Evolutionary conservation across 2,888 invertebrate species (phyloP), one percentile per base, ranked within the genome.

Genomic region (Laspeyria flexula): DNA sequence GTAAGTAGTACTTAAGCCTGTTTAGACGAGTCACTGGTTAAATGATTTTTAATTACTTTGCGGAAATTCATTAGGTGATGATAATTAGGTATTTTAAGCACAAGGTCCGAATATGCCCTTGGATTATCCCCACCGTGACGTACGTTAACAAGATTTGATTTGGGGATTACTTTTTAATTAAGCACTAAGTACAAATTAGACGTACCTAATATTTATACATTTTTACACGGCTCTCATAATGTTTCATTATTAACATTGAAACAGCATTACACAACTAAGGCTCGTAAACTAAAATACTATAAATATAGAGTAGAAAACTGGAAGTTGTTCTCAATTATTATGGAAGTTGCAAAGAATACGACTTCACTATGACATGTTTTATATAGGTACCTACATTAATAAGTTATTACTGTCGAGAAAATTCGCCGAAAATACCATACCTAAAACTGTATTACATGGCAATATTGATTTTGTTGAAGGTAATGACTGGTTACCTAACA

Each of bases 1-100:
- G n/a, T n/a, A n/a, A n/a, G n/a, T n/a, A 21, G 30, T 57, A 18
- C 13, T 16, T 29, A 48, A 48, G 34, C 43, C 13, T 43, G 27
- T 31, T 11, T 15, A 12, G 11, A 25, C 15, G 15, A 27, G 31
- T 47, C 48, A 44, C 43, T 47, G 52, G 29, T 34, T 49, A 53
- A 58, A 48, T 42, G 43, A 29, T 55, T 53, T 60, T 61, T 61
- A 65, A 65, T 65, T 47, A 44, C 53, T 51, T 65, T 50, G 15
- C 47, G 45, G 39, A 57, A 49, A 53, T 50, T 43, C 48, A 54
- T 60, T 60, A 55, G 44, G 40, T 52, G 29, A 15, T 30, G 43
- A 51, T 29, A 48, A 55, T 55, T 40, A 46, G 25, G 16, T 34
- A 51, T 31, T 65, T 55, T 45, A 18, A 55, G 43, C 16, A 58